Percentiles rank a stretch among this genome's conserved stretches.
Conservation (phyloP, 2,797 vertebrate species). For the Rachycentron canadum region DNA sequence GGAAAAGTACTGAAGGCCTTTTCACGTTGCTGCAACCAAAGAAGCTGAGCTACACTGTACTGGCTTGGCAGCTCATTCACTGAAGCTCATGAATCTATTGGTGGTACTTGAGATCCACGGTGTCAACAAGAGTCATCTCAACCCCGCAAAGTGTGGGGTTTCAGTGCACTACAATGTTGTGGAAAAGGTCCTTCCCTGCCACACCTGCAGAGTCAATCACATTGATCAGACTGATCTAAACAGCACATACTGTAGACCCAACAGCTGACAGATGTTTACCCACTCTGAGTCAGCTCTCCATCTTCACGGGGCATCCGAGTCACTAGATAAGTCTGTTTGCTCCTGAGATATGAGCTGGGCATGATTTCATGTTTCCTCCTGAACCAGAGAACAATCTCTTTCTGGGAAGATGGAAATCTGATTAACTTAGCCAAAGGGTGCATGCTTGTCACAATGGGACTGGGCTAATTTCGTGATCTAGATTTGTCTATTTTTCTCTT, state of each 20-base stretch:
- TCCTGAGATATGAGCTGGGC: conserved; percentile 21
- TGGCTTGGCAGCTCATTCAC: conserved; percentile 36
- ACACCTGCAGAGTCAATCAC: conserved; percentile 43
- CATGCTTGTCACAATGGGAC: conserved; percentile 32
- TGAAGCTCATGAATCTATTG: conserved; percentile 33
- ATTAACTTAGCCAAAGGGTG: conserved; percentile 40
- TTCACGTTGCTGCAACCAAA: conserved; percentile 21
- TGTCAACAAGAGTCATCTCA: conserved; percentile 55
- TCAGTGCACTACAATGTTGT: conserved; percentile 7
- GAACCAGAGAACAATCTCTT: conserved; percentile 24
- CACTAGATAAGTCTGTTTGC: conserved; percentile 58
- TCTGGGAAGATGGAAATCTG: conserved; percentile 65
- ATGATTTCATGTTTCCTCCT: conserved; percentile 50
- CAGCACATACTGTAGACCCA: not conserved
- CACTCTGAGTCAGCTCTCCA: conserved; percentile 17
- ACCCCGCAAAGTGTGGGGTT: conserved; percentile 11
- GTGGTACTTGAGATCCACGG: conserved; percentile 40
- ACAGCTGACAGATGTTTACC: conserved; percentile 53
- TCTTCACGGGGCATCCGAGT: not conserved
- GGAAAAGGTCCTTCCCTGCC: conserved; percentile 2
- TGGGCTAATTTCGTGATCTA: conserved; percentile 8
- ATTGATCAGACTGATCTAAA: conserved; percentile 1
- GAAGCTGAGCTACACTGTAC: conserved; percentile 38
- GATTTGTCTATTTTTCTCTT: conserved; percentile 50
- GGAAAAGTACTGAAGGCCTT: conserved; percentile 67